Percentiles rank a stretch among this genome's conserved stretches.
Evolutionary conservation across 2,797 vertebrate species (phyloP).

Genomic region (Gastrophryne carolinensis): DNA sequence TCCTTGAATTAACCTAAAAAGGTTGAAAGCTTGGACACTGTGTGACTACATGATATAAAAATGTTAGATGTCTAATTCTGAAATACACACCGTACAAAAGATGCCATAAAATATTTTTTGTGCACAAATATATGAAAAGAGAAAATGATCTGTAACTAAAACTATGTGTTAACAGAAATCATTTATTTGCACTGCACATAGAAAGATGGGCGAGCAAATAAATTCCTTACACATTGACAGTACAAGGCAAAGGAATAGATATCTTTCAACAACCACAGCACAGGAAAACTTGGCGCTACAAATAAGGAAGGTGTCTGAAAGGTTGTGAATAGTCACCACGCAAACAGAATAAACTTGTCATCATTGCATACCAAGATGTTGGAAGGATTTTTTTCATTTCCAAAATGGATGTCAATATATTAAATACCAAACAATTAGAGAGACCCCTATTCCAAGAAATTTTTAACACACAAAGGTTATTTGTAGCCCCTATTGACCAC

Average conservation of each 20-base stretch:
- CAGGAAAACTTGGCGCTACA: not conserved
- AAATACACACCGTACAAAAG: not conserved
- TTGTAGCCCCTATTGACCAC: conserved; percentile 12
- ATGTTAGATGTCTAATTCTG: not conserved
- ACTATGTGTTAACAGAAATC: not conserved
- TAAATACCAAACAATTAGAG: conserved; percentile 16
- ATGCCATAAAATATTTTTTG: not conserved
- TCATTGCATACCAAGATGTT: conserved; percentile 43
- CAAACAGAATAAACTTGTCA: conserved; percentile 28
- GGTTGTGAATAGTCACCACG: conserved; percentile 10
- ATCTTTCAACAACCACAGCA: conserved; percentile 38
- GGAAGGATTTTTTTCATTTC: conserved; percentile 7
- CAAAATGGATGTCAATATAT: conserved; percentile 25
- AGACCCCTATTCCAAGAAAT: conserved; percentile 18
- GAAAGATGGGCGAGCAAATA: not conserved
- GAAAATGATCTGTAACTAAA: conserved; percentile 4
- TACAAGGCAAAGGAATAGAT: conserved; percentile 24
- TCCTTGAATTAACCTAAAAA: no score
- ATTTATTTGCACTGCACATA: not conserved
- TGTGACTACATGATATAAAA: no score
- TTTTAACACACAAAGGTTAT: not conserved
- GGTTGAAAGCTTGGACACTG: no score
- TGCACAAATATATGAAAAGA: not conserved
- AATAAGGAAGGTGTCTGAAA: conserved; percentile 18
- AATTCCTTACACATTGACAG: not conserved